Conservation (phyloP, 92 coral and sea anemone genomes). For the Scolanthus callimorphus region DNA sequence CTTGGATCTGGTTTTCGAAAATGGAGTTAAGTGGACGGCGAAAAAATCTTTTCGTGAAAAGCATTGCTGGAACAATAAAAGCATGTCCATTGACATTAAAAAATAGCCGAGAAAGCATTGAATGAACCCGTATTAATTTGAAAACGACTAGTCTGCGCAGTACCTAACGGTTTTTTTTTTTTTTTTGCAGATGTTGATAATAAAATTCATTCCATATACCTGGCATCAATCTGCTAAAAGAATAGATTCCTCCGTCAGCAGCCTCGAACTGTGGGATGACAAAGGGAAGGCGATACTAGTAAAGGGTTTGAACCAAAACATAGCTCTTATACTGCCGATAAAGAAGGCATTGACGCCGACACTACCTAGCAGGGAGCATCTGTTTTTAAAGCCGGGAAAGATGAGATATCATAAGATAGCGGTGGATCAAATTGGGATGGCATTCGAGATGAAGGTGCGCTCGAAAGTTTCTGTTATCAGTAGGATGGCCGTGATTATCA, state of each 20-base stretch:
- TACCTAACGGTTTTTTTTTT: neutral
- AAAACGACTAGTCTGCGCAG: neutral
- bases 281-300: slow-evolving; percentile 31
- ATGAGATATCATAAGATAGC: slow-evolving; percentile 52
- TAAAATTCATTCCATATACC: slow-evolving; percentile 61
- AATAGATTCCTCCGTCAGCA: slow-evolving; percentile 42
- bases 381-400: slow-evolving; percentile 54
- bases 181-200: slow-evolving; percentile 34
- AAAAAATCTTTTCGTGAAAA: no score
- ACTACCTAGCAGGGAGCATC: neutral
- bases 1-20: no score
- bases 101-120: no score
- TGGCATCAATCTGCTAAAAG: slow-evolving; percentile 58
- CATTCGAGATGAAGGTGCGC: slow-evolving; percentile 32
- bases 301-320: slow-evolving; percentile 34
- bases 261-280: slow-evolving; percentile 48
- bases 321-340: slow-evolving; percentile 46
- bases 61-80: no score
- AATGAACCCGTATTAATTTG: no score
- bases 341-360: neutral
- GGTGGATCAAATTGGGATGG: slow-evolving; percentile 35
- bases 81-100: no score
- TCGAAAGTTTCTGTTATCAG: no score
- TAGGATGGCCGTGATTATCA: no score
- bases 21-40: no score